Percentiles rank a stretch among this genome's conserved stretches.
These are phyloP conservation scores for Acromyrmex charruanus DNA, from an alignment of 1,140 invertebrate genomes.

Conservation along the genomic window DNA sequence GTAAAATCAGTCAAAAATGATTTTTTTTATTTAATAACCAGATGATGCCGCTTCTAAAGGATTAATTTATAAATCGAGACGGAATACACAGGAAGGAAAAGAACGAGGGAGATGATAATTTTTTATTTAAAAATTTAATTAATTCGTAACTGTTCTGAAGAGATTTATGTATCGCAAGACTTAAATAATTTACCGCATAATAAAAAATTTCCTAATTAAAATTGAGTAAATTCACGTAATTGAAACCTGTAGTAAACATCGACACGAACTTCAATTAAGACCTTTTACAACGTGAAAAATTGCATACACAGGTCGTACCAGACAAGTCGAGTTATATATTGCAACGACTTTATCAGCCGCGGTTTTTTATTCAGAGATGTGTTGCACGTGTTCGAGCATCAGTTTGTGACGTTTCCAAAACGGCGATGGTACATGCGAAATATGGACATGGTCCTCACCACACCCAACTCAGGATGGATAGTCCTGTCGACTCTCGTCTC, in stretches of 20 bases:
- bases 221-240: conserved; percentile 11
- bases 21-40: too few relatives aligned
- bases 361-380: conserved; percentile 31
- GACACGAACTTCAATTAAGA: neutral
- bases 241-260: neutral
- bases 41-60: too few relatives aligned
- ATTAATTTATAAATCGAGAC: neutral
- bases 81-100: neutral
- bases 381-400: conserved; percentile 22
- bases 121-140: conserved; percentile 4
- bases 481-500: conserved; percentile 30
- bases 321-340: conserved; percentile 23
- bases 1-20: too few relatives aligned
- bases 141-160: conserved; percentile 12
- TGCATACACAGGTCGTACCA: neutral
- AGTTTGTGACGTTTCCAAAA: conserved; percentile 42
- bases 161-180: neutral
- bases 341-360: conserved; percentile 23
- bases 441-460: conserved; percentile 25
- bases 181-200: neutral
- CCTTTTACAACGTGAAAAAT: neutral
- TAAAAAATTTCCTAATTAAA: conserved; percentile 17
- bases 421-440: conserved; percentile 33
- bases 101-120: neutral
- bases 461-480: conserved; percentile 34